Conservation (phyloP, 2,888 invertebrate species). For the Danaus chrysippus region DNA sequence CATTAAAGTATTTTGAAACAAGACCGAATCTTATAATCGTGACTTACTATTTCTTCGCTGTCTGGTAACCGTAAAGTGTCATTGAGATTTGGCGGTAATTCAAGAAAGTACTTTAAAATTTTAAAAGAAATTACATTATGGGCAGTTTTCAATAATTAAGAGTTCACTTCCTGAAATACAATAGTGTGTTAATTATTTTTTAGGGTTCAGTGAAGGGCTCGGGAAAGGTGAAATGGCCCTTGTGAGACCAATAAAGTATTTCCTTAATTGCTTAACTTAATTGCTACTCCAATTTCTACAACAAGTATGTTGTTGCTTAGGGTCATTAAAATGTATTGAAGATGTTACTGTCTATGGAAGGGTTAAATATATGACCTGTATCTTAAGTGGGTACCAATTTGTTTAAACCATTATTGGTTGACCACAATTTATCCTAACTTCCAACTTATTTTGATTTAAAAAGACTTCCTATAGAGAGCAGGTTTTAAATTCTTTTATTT, state of each 20-base stretch:
- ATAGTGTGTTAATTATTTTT: conserved; percentile 7
- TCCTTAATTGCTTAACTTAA: conserved; percentile 14
- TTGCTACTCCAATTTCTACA: conserved; percentile 10
- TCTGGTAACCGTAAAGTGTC: neutral
- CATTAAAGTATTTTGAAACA: no score
- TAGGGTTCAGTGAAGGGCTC: conserved; percentile 7
- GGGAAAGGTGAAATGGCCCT: conserved; percentile 10
- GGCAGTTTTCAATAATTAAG: conserved; percentile 1
- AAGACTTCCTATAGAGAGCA: no score
- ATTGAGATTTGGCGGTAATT: conserved; percentile 3
- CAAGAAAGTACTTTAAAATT: neutral
- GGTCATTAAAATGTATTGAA: neutral
- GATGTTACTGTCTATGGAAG: neutral
- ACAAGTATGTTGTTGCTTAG: neutral
- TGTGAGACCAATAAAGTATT: conserved; percentile 15
- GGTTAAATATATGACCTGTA: no score
- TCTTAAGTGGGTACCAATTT: no score
- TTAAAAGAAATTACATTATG: neutral
- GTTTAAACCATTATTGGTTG: no score
- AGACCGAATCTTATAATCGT: no score
- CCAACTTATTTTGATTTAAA: no score
- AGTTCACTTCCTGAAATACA: conserved; percentile 6
- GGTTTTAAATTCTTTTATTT: no score
- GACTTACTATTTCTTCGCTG: no score
- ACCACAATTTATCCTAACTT: no score